Percentiles rank a stretch among this genome's conserved stretches.
phyloP scores from a whole-genome alignment of 2,888 invertebrate genomes.

The Amitus sp. region DNA sequence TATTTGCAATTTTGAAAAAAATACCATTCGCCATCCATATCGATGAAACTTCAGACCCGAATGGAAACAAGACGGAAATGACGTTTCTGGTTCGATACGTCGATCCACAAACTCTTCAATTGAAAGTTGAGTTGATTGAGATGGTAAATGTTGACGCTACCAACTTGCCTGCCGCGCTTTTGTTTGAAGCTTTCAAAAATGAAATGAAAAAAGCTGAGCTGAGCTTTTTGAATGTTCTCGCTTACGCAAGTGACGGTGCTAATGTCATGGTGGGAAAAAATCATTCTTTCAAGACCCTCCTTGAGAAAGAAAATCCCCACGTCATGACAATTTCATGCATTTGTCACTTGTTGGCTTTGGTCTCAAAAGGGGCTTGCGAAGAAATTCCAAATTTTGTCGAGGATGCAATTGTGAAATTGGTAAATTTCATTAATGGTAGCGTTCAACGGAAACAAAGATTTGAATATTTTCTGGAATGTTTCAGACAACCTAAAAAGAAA shows the following conservation, averaged over 20 bases:
- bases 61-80: neutral
- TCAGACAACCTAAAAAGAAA: neutral
- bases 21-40: neutral
- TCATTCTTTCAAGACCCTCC: neutral
- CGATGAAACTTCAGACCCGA: slow-evolving; percentile 2
- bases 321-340: neutral
- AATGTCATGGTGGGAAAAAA: neutral
- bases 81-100: neutral
- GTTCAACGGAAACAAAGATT: neutral
- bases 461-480: neutral
- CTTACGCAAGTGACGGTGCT: neutral
- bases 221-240: neutral
- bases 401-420: neutral
- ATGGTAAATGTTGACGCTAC: neutral
- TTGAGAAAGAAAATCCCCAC: neutral
- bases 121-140: neutral
- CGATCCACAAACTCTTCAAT: neutral
- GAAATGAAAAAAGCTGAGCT: neutral
- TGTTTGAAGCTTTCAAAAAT: neutral
- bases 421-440: neutral
- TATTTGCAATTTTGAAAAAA: neutral
- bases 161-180: neutral
- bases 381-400: neutral
- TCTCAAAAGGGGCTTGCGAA: neutral
- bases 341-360: neutral